Evolutionary conservation across 2,888 invertebrate genomes (phyloP).

Genomic region (Megalurothrips usitatus): DNA sequence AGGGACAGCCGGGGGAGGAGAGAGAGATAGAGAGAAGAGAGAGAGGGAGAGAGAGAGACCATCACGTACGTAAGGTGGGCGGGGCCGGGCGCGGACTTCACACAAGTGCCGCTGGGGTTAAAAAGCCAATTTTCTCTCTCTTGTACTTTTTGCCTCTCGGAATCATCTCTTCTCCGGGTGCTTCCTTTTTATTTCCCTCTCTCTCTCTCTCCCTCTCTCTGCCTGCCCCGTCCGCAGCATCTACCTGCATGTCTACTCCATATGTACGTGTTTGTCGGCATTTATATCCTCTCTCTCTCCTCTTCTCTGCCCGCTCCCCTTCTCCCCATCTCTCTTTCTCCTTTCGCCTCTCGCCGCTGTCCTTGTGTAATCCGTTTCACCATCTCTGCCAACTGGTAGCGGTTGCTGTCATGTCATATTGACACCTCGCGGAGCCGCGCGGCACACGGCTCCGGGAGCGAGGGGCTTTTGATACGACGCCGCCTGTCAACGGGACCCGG

Average conservation of each 20-base stretch:
- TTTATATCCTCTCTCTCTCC: constrained; percentile 18
- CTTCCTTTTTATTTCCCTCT: constrained; percentile 10
- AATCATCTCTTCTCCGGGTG: constrained; percentile 10
- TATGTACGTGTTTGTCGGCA: background rate
- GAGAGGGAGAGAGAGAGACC: background rate
- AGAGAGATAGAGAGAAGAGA: background rate
- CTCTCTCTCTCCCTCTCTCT: background rate
- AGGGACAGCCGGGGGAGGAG: background rate
- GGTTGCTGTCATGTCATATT: background rate
- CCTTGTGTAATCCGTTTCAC: no score
- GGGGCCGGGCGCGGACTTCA: constrained; percentile 20
- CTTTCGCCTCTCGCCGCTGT: background rate
- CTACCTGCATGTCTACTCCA: background rate
- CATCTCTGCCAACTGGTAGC: no score
- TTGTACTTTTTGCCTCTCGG: constrained; percentile 24
- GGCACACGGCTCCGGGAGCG: background rate
- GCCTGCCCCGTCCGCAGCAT: background rate
- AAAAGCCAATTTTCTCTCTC: constrained; percentile 26
- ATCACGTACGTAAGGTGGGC: constrained; percentile 14
- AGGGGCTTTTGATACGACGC: no score
- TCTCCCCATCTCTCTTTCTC: background rate
- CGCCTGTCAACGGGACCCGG: no score
- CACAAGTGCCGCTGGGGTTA: constrained; percentile 23
- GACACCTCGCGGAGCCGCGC: background rate
- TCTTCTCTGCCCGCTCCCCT: background rate